Evolutionary conservation across 2,797 vertebrate genomes (phyloP), one percentile per base, ranked within the genome.

Genomic region (Catostomus latipinnis): DNA sequence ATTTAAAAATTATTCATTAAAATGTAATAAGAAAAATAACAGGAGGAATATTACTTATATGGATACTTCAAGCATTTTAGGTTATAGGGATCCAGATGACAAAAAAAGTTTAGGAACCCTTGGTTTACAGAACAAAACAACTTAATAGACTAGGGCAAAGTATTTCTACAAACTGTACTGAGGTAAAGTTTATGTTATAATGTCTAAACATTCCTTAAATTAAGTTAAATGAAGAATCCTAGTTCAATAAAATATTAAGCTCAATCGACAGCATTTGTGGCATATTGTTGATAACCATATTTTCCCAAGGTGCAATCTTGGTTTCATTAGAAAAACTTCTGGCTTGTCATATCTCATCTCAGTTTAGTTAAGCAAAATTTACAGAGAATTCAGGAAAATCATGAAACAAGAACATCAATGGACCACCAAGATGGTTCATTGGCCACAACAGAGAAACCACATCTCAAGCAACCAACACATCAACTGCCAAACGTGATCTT

Each of bases 401-500:
- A 58, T 9, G 8, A 46, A 49, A 13, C 48, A 10, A 53, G 13
- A 43, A 43, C 6, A 1, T 52, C 48, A 61, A 9, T 50, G 71
- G 16, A 62, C 12, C 67, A 54, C 50, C 67, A 54, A 50, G 10
- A 10, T 0, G 10, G 16, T 65, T 43, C 5, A 14, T 67, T 2
- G 8, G 48, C n/a, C 45, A 69, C 16, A 52, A 8, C 49, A 69
- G 22, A 71, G 69, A 46, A 73, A 18, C 12, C 71, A 52, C 9
- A 11, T 10, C 50, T 11, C 58, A 8, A 9, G 9, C 58, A 22
- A 9, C 12, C n/a, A 34, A 63, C 18, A 9, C 57, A 13, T 22
- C 34, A 58, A 49, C n/a, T 58, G 52, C n/a, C 48, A 61, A 46
- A 14, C 6, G 8, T 34, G 45, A 62, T 8, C 7, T 87, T 93